Evolutionary conservation across 2,888 invertebrate species (phyloP).

Genomic region (Schrankia costaestrigalis): DNA sequence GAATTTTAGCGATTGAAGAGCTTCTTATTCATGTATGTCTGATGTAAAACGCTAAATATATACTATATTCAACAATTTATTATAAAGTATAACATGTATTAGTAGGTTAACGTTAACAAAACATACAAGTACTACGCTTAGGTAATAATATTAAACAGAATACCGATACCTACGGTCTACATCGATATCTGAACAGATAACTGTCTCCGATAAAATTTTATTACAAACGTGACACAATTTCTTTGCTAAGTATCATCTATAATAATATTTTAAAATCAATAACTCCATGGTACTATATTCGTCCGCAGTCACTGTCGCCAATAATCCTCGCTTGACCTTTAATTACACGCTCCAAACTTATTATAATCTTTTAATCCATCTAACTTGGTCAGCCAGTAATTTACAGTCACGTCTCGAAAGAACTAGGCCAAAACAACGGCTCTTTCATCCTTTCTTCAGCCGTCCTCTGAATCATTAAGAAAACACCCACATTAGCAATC

Average conservation of each 20-base stretch:
- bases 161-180: slow-evolving; percentile 32
- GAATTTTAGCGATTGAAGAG: too few relatives aligned
- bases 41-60: too few relatives aligned
- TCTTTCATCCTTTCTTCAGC: slow-evolving; percentile 45
- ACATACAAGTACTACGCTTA: slow-evolving; percentile 28
- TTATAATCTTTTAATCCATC: slow-evolving; percentile 37
- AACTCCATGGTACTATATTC: slow-evolving; percentile 22
- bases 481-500: slow-evolving; percentile 64
- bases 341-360: slow-evolving; percentile 35
- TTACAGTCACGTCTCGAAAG: slow-evolving; percentile 22
- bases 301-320: slow-evolving; percentile 3
- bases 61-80: too few relatives aligned
- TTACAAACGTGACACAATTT: slow-evolving; percentile 55
- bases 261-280: slow-evolving; percentile 34
- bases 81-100: too few relatives aligned
- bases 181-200: slow-evolving; percentile 45
- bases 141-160: slow-evolving; percentile 27
- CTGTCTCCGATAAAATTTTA: slow-evolving; percentile 55
- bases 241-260: slow-evolving; percentile 34
- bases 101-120: too few relatives aligned
- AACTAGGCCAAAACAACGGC: slow-evolving; percentile 63
- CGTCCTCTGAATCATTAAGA: slow-evolving; percentile 63
- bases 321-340: slow-evolving; percentile 36
- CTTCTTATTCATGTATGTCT: too few relatives aligned
- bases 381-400: slow-evolving; percentile 45